Evolutionary conservation across 2,888 invertebrate genomes (phyloP).

Genomic region (Spisula subtruncata): DNA sequence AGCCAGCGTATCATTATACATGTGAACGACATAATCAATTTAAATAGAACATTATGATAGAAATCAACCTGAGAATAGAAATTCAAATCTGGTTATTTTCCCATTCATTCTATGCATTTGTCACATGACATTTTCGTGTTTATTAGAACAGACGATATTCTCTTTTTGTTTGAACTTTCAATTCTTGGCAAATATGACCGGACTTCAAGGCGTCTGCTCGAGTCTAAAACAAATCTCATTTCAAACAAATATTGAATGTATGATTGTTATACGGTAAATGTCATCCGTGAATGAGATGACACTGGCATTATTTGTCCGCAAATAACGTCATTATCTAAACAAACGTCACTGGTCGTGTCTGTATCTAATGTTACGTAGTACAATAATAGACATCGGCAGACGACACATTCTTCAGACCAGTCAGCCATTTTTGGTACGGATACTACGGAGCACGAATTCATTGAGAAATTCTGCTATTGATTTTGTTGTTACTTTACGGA

Average conservation of each 20-base stretch:
- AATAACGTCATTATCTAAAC: no score
- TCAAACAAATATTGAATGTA: neutral
- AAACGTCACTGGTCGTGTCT: no score
- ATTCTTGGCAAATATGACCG: neutral
- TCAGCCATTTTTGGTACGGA: neutral
- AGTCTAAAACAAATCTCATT: neutral
- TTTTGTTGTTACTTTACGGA: conserved; percentile 23
- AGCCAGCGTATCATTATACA: no score
- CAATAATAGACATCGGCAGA: no score
- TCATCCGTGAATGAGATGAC: no score
- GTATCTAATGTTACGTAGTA: no score
- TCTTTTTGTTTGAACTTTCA: neutral
- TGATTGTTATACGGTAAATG: no score
- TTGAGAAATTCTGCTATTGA: conserved; percentile 39
- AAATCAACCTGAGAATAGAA: neutral
- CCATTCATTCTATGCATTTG: no score
- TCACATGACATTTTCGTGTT: neutral
- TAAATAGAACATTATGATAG: neutral
- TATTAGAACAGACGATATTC: neutral
- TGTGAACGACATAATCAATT: no score
- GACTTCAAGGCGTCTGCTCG: neutral
- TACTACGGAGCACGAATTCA: neutral
- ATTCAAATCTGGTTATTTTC: neutral
- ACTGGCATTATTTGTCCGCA: no score
- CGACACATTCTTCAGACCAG: no score